Evolutionary conservation across 2,888 invertebrate species (phyloP).

Genomic region (Rotaria macrura): DNA sequence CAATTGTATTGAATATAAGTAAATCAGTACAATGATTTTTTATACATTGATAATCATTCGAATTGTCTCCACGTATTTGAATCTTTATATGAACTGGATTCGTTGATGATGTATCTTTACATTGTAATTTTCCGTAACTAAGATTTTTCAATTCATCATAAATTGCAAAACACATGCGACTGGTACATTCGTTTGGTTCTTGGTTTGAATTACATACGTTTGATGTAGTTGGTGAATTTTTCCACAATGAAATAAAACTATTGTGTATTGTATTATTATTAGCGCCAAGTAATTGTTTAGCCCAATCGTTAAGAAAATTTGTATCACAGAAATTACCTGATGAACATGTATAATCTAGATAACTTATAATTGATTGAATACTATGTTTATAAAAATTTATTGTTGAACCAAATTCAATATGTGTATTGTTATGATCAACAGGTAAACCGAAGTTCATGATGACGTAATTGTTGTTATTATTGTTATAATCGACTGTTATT

Average conservation of each 20-base stretch:
- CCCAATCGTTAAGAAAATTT: neutral
- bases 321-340: neutral
- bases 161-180: neutral
- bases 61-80: neutral
- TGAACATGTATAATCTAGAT: neutral
- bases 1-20: neutral
- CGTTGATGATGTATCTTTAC: neutral
- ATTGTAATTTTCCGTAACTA: neutral
- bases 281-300: neutral
- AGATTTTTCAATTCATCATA: constrained; percentile 2
- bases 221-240: neutral
- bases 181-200: neutral
- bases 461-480: neutral
- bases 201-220: neutral
- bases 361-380: neutral
- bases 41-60: neutral
- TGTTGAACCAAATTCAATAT: neutral
- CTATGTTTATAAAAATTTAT: neutral
- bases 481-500: neutral
- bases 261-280: neutral
- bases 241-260: neutral
- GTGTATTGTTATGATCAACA: neutral
- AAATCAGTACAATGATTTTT: neutral
- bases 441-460: neutral
- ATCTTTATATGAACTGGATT: neutral